phyloP scores from a whole-genome alignment of 2,797 vertebrate genomes.

The Eptatretus atami region DNA sequence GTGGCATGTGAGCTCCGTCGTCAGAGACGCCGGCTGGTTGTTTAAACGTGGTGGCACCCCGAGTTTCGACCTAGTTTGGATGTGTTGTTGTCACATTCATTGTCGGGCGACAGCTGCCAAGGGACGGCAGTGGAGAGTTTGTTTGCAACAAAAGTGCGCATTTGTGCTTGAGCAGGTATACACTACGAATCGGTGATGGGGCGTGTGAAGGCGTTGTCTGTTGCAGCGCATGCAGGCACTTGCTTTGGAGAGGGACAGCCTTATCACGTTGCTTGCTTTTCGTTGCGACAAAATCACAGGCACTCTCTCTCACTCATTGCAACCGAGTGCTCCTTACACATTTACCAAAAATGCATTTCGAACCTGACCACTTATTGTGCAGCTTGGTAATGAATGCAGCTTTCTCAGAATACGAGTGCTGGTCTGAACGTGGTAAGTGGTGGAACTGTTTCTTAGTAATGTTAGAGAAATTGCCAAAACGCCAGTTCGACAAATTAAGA shows the following conservation, averaged over 20 bases:
- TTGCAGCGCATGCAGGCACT: constrained; percentile 51
- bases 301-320: constrained; percentile 18
- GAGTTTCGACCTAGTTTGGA: constrained; percentile 49
- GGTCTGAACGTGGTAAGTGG: constrained; percentile 28
- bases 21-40: constrained; percentile 80
- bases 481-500: not conserved
- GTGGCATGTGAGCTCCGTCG: constrained; percentile 60
- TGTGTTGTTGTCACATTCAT: constrained; percentile 61
- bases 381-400: constrained; percentile 49
- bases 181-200: constrained; percentile 20
- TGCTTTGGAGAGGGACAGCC: constrained; percentile 53
- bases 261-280: constrained; percentile 42
- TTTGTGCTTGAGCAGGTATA: constrained; percentile 93
- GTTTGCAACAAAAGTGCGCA: constrained; percentile 74
- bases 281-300: constrained; percentile 37
- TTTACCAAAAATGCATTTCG: too few species aligned
- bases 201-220: constrained; percentile 44
- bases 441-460: too few species aligned
- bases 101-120: constrained; percentile 40
- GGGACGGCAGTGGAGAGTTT: constrained; percentile 59
- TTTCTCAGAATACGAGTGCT: constrained; percentile 49
- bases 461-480: too few species aligned
- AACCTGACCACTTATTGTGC: constrained; percentile 26
- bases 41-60: constrained; percentile 37
- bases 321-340: constrained; percentile 17